Evolutionary conservation across 2,888 invertebrate genomes (phyloP).

Genomic region (Tanypteryx hageni): DNA sequence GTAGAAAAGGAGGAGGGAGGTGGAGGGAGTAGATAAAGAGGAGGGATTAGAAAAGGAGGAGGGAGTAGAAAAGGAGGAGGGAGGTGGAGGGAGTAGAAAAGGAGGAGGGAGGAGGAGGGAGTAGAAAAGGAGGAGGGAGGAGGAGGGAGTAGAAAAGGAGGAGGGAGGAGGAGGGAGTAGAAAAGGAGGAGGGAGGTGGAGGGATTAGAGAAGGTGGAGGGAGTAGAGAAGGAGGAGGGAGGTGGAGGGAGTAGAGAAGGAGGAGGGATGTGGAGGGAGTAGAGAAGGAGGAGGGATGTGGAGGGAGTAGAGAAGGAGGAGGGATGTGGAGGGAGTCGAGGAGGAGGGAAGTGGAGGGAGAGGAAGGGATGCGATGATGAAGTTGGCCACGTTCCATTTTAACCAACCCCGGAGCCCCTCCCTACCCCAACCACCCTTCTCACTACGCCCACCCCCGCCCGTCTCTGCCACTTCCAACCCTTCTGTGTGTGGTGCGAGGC

Average conservation of each 20-base stretch:
- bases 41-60: constrained; percentile 37
- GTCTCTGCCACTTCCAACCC: constrained; percentile 34
- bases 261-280: neutral
- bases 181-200: neutral
- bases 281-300: neutral
- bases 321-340: neutral
- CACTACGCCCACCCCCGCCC: constrained; percentile 1
- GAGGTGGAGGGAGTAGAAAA: neutral
- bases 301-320: neutral
- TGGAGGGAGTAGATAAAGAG: neutral
- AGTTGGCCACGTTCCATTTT: constrained; percentile 24
- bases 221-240: too few species aligned
- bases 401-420: neutral
- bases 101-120: neutral
- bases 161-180: neutral
- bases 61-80: neutral
- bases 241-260: neutral
- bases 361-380: neutral
- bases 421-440: neutral
- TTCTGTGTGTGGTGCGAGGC: neutral
- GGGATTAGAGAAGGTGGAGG: neutral
- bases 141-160: neutral
- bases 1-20: too few species aligned
- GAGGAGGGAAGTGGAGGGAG: neutral
- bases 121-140: neutral